Evolutionary conservation across 2,797 vertebrate species (phyloP).

Genomic region (Dipus sagitta): DNA sequence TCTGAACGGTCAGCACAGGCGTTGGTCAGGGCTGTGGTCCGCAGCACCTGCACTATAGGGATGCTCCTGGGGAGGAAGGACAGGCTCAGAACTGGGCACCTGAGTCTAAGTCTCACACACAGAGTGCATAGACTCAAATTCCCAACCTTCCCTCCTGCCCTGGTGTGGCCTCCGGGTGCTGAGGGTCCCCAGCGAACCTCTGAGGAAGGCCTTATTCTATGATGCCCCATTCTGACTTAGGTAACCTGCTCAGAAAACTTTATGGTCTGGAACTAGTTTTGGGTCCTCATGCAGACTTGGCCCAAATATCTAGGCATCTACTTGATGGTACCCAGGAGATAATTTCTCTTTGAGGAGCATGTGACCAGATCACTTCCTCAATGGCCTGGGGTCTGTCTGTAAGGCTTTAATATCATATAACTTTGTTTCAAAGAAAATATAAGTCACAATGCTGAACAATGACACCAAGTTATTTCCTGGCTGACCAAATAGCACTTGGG

Average conservation of each 20-base stretch:
- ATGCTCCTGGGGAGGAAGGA: conserved; percentile 89
- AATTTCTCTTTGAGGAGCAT: too few species aligned
- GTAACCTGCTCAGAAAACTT: neutral
- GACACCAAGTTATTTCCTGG: neutral
- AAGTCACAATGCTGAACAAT: neutral
- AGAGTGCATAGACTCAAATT: fast-evolving
- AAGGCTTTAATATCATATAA: neutral
- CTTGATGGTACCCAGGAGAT: too few species aligned
- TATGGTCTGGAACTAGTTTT: neutral
- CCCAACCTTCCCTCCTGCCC: neutral
- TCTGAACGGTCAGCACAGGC: conserved; percentile 90
- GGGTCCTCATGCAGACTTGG: neutral
- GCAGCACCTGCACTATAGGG: conserved; percentile 90
- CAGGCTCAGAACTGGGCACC: neutral
- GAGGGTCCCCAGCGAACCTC: neutral
- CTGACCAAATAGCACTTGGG: neutral
- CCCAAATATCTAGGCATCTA: neutral
- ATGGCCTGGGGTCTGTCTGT: too few species aligned
- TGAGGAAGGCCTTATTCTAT: neutral
- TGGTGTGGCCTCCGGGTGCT: neutral
- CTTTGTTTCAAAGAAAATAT: neutral
- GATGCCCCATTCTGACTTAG: too few species aligned
- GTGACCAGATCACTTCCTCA: neutral
- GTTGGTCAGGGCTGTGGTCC: conserved; percentile 87
- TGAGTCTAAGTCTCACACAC: fast-evolving